Conservation (phyloP, 2,888 invertebrate genomes). For the Pardosa pseudoannulata region DNA sequence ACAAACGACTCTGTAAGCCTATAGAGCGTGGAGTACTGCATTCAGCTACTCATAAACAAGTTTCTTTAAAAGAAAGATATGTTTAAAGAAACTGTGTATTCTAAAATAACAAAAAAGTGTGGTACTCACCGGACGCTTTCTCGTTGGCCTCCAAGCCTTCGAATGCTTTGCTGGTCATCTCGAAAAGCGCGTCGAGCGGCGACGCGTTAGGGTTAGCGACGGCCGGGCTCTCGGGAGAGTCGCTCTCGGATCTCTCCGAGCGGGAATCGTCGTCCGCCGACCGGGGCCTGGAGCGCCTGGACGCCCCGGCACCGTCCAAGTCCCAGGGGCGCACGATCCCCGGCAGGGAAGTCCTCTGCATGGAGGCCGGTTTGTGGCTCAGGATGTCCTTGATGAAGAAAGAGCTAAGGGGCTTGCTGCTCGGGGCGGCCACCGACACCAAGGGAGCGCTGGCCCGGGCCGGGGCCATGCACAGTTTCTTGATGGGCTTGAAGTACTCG, state of each 20-base stretch:
- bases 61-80: too few relatives aligned
- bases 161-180: conserved; percentile 98
- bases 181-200: conserved; percentile 95
- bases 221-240: conserved; percentile 76
- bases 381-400: conserved; percentile 94
- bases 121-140: conserved; percentile 73
- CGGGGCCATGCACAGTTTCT: conserved; percentile 70
- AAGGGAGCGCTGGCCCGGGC: conserved; percentile 19
- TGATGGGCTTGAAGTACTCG: conserved; percentile 73
- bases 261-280: conserved; percentile 77
- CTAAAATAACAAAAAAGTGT: too few relatives aligned
- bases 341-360: conserved; percentile 36
- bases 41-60: too few relatives aligned
- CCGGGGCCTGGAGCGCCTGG: conserved; percentile 76
- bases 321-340: conserved; percentile 95
- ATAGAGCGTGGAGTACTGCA: too few relatives aligned
- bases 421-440: conserved; percentile 39
- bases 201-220: conserved; percentile 79
- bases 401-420: conserved; percentile 82
- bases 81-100: too few relatives aligned
- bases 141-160: conserved; percentile 87
- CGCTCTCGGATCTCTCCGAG: conserved; percentile 75
- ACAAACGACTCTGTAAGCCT: too few relatives aligned
- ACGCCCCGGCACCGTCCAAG: conserved; percentile 79
- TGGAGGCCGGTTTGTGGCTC: conserved; percentile 67